Conservation (phyloP, 1,140 invertebrate species). For the Heliconius himera region DNA sequence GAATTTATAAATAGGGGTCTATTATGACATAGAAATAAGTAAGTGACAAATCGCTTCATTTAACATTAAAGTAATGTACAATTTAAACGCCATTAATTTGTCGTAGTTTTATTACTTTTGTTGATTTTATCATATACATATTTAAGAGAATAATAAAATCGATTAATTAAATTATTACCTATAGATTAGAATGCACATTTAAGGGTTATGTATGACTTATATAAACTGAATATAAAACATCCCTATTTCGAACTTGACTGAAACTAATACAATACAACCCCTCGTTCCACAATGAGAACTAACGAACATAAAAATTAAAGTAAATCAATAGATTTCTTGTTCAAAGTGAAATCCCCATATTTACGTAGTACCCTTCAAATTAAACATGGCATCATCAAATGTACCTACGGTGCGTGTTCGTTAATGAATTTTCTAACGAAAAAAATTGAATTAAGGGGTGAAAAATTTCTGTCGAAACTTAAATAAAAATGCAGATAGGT, state of each 20-base stretch:
- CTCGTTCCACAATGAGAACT: not conserved
- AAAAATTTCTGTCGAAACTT: slow-evolving; percentile 74
- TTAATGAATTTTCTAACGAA: slow-evolving; percentile 75
- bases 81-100: not conserved
- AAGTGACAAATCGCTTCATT: not conserved
- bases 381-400: slow-evolving; percentile 57
- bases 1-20: not conserved
- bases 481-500: slow-evolving; percentile 80
- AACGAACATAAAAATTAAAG: slow-evolving; percentile 14
- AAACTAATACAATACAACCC: not conserved
- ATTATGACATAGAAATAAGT: not conserved
- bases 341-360: slow-evolving; percentile 35
- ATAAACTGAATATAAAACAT: not conserved
- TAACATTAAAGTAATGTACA: not conserved
- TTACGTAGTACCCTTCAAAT: slow-evolving; percentile 51
- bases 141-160: not conserved
- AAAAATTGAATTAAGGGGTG: slow-evolving; percentile 74
- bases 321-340: slow-evolving; percentile 10
- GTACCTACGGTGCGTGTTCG: slow-evolving; percentile 51
- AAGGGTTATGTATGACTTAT: not conserved
- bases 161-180: not conserved
- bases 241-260: not conserved
- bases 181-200: not conserved
- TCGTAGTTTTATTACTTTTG: not conserved
- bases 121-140: too few species aligned